phyloP scores from a whole-genome alignment of 2,113 vertebrate genomes.

The human (Homo sapiens) region GRCh38 chr13:112596501-112597000 shows the following conservation, averaged over 20 bases:
- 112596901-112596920: neutral
- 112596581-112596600: no score
- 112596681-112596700: neutral
- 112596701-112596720: neutral
- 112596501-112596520: no score
- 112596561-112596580: no score
- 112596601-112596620: no score
- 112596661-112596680: neutral
- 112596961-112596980: no score
- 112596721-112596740: neutral
- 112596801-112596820: neutral
- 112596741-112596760: no score
- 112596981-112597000: neutral
- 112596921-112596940: neutral
- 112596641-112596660: neutral
- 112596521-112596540: no score
- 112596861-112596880: neutral
- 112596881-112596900: neutral
- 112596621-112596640: no score
- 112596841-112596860: neutral
- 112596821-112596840: neutral
- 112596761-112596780: no score
- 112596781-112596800: neutral
- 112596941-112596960: neutral
- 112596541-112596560: no score